Evolutionary conservation across 2,888 invertebrate genomes (phyloP).

Genomic region (Hofmannophila pseudospretella): DNA sequence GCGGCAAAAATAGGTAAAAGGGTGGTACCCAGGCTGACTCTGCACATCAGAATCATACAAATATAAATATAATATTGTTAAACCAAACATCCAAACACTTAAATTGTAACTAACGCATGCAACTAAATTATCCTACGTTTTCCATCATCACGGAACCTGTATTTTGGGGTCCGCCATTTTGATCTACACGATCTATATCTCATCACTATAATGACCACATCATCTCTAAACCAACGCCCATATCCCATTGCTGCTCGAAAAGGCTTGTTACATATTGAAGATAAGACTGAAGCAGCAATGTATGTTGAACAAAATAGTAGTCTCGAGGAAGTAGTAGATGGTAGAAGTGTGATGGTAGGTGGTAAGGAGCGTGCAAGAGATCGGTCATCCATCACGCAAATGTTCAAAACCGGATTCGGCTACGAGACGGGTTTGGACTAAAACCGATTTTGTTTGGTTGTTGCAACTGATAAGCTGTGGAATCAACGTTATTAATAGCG

Average conservation of each 20-base stretch:
- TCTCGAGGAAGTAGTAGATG: slow-evolving; percentile 19
- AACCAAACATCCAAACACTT: neutral
- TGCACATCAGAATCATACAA: too few relatives aligned
- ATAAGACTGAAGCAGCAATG: slow-evolving; percentile 26
- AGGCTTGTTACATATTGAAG: neutral
- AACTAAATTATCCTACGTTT: slow-evolving; percentile 50
- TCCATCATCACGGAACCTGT: slow-evolving; percentile 58
- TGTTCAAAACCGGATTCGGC: slow-evolving; percentile 61
- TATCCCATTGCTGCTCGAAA: slow-evolving; percentile 20
- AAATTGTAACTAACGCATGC: slow-evolving; percentile 17
- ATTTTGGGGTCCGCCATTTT: slow-evolving; percentile 70
- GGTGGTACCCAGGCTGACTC: too few relatives aligned
- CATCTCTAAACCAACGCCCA: slow-evolving; percentile 8
- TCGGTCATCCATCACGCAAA: slow-evolving; percentile 72
- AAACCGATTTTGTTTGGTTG: slow-evolving; percentile 42
- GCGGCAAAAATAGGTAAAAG: too few relatives aligned
- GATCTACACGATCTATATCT: slow-evolving; percentile 61
- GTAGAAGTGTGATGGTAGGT: slow-evolving; percentile 25
- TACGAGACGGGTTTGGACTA: slow-evolving; percentile 45
- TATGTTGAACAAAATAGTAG: slow-evolving; percentile 13
- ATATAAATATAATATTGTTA: too few relatives aligned
- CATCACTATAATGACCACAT: slow-evolving; percentile 45
- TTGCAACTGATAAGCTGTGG: slow-evolving; percentile 40
- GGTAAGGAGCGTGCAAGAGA: slow-evolving; percentile 48
- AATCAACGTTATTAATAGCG: slow-evolving; percentile 1